phyloP scores from a whole-genome alignment of 2,113 vertebrate genomes.

The Meriones unguiculatus region DNA sequence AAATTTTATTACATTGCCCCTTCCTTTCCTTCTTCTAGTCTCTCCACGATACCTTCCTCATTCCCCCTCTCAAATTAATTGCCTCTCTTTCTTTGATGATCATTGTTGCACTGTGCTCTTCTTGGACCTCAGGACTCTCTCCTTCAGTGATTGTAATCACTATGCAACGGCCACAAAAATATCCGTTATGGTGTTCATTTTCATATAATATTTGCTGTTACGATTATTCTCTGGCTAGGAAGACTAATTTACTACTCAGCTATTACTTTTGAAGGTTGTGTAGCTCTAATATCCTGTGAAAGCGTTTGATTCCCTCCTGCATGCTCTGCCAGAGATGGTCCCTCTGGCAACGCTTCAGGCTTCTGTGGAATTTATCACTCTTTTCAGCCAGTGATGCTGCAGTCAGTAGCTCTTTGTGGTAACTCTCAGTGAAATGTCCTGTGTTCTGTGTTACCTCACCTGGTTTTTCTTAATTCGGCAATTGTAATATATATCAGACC shows the following conservation, averaged over 20 bases:
- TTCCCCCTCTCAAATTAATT: too few species aligned
- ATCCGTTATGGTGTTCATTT: conserved; percentile 76
- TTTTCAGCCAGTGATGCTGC: conserved; percentile 59
- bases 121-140: conserved; percentile 52
- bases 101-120: conserved; percentile 13
- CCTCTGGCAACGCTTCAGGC: conserved; percentile 26
- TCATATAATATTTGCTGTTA: conserved; percentile 73
- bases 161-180: conserved; percentile 71
- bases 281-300: conserved; percentile 63
- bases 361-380: conserved; percentile 38
- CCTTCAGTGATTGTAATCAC: conserved; percentile 67
- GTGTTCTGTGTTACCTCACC: conserved; percentile 42
- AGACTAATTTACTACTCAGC: conserved; percentile 78
- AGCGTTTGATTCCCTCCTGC: conserved; percentile 63
- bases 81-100: background rate
- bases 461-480: conserved; percentile 43
- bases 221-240: conserved; percentile 63
- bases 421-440: conserved; percentile 43
- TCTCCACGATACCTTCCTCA: background rate
- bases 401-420: conserved; percentile 27
- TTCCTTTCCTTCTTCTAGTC: background rate
- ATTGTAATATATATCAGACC: background rate
- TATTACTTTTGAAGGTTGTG: conserved; percentile 70
- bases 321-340: conserved; percentile 37
- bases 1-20: background rate